Conservation (phyloP, 2,113 vertebrate genomes). For the Aegithalos caudatus region DNA sequence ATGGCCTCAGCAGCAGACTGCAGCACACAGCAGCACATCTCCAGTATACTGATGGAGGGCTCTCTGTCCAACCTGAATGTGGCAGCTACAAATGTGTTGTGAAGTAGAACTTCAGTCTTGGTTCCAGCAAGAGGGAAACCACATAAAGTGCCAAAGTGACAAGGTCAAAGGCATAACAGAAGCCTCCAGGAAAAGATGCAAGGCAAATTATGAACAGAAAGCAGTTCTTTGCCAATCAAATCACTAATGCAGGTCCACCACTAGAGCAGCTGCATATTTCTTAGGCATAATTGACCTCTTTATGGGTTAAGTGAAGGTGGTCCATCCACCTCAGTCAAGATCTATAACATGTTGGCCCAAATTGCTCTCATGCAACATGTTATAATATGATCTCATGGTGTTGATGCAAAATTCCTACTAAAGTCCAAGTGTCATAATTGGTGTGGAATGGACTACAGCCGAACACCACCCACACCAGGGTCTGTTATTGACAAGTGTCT, state of each 20-base stretch:
- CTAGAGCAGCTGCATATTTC: neutral
- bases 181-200: neutral
- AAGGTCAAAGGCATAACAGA: neutral
- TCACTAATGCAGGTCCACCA: neutral
- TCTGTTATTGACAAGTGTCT: neutral
- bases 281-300: neutral
- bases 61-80: neutral
- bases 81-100: neutral
- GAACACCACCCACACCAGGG: neutral
- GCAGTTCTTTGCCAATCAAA: neutral
- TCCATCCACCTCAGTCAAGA: neutral
- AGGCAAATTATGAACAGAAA: neutral
- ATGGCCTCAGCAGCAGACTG: neutral
- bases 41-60: neutral
- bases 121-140: neutral
- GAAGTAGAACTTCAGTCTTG: neutral
- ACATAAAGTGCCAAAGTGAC: neutral
- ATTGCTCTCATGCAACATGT: neutral
- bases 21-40: neutral
- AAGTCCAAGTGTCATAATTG: neutral
- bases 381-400: neutral
- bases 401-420: neutral
- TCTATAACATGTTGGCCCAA: neutral
- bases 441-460: neutral
- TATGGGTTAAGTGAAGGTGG: neutral